Base-by-base conservation (phyloP, 2,113 vertebrate species). In the Pitta sordida region DNA sequence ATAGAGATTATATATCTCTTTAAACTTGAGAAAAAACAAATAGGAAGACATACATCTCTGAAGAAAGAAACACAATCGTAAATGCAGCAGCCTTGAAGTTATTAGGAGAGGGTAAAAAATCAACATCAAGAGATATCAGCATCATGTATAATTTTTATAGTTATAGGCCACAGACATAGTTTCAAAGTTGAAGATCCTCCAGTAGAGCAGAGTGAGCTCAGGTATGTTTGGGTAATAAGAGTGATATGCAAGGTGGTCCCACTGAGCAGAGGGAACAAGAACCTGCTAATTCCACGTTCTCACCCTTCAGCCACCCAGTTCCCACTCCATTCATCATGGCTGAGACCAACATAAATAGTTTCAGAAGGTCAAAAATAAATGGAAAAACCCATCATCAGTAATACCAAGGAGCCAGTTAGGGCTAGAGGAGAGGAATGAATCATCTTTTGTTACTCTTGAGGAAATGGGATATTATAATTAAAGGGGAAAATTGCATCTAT, bases 391-490 rank as follows among this genome's bases (percentile, higher is more conserved):
- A 65, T 91, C 91, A 94, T 94, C 87, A 90, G 88, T 84, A 94
- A 91, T 77, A 48, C 43, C 74, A 74, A 93, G 68, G n/a, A 96
- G 36, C 69, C 55, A 87, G 80, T 55, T 60, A 73, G 60, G 80
- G 93, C 73, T 69, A 94, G 90, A 69, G 86, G 44, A 93, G 68
- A 83, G 77, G 59, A 96, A 96, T 97, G 71, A 95, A 94, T 95
- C 74, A 93, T 90, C 83, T 88, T 87, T 58, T 15, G 3, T 94
- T 96, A 88, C 86, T 95, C 86, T 91, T 93, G 88, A 93, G 81
- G 78, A 96, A 96, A 96, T 85, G 56, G 68, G 44, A 68, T 93
- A 92, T 91, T 94, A 91, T 92, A 96, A 96, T 96, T 97, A 95
- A 96, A 91, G 90, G 64, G 27, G 5, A 14, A 95, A 93, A 88